phyloP scores from a whole-genome alignment of 2,113 vertebrate genomes.

The Megalops atlanticus region DNA sequence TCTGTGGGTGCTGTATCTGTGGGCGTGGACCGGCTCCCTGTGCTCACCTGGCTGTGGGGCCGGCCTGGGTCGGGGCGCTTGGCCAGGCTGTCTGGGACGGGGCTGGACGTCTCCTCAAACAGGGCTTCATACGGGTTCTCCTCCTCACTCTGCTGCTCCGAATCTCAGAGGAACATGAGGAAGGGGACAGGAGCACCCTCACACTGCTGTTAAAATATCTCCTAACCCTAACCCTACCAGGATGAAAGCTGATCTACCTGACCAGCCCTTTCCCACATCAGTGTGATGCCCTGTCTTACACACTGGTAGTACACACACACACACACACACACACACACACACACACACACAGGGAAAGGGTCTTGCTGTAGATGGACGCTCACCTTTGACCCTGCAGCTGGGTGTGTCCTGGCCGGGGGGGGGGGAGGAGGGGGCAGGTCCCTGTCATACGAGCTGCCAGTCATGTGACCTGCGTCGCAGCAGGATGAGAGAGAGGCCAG shows the following conservation, averaged over 20 bases:
- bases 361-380: slow-evolving; percentile 3
- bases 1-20: neutral
- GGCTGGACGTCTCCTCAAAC: slow-evolving; percentile 90
- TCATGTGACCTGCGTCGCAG: slow-evolving; percentile 77
- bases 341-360: neutral
- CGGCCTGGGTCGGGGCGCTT: slow-evolving; percentile 84
- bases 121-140: slow-evolving; percentile 91
- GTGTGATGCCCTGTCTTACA: too few species aligned
- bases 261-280: too few species aligned
- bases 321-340: neutral
- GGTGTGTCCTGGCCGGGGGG: slow-evolving; percentile 59
- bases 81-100: slow-evolving; percentile 89
- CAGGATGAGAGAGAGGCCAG: neutral
- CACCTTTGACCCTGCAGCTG: slow-evolving; percentile 65
- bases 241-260: too few species aligned
- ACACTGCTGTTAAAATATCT: too few species aligned
- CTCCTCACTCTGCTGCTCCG: slow-evolving; percentile 80
- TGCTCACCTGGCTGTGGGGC: slow-evolving; percentile 78
- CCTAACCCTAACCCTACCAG: too few species aligned
- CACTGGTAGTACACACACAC: neutral
- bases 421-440: slow-evolving; percentile 74
- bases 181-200: too few species aligned
- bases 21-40: slow-evolving; percentile 49
- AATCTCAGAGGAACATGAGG: slow-evolving; percentile 60
- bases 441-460: slow-evolving; percentile 71